phyloP scores from a whole-genome alignment of 2,888 invertebrate genomes.

The Ecliptopera silaceata region DNA sequence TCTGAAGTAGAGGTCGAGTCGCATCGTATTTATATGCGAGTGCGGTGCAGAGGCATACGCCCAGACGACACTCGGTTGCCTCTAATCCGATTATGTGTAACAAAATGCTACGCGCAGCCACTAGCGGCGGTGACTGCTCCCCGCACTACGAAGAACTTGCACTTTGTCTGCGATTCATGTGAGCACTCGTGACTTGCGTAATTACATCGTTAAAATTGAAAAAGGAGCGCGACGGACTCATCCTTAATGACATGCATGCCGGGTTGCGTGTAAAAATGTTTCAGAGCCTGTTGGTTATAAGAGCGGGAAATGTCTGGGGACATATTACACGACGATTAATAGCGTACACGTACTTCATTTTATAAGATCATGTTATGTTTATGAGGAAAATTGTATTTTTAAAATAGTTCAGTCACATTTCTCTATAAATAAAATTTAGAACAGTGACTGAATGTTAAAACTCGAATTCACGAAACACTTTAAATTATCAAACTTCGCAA shows the following conservation, averaged over 20 bases:
- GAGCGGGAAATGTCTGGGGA: slow-evolving; percentile 19
- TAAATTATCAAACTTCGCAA: background rate
- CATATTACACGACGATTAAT: slow-evolving; percentile 22
- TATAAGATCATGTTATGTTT: slow-evolving; percentile 3
- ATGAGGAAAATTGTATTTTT: background rate
- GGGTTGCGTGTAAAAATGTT: slow-evolving; percentile 29
- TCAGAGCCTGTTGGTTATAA: slow-evolving; percentile 25
- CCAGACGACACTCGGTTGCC: slow-evolving; percentile 61
- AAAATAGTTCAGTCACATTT: background rate
- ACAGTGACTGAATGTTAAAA: too few relatives aligned
- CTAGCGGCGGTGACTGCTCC: slow-evolving; percentile 42
- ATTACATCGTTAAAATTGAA: slow-evolving; percentile 45
- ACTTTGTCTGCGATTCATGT: slow-evolving; percentile 45
- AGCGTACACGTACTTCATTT: slow-evolving; percentile 12
- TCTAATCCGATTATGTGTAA: slow-evolving; percentile 78
- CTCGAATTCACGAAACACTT: too few relatives aligned
- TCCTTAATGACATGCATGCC: slow-evolving; percentile 35
- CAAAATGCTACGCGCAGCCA: slow-evolving; percentile 72
- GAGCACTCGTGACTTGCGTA: slow-evolving; percentile 40
- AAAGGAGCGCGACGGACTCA: slow-evolving; percentile 32
- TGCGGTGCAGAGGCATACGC: slow-evolving; percentile 62
- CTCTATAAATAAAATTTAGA: background rate
- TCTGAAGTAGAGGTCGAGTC: slow-evolving; percentile 53
- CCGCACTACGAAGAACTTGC: slow-evolving; percentile 46
- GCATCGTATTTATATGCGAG: slow-evolving; percentile 65